A percentile compares a stretch with the other conserved stretches of the same genome.
phyloP scores from a whole-genome alignment of 2,888 invertebrate species.

The Caenorhabditis uteleia region DNA sequence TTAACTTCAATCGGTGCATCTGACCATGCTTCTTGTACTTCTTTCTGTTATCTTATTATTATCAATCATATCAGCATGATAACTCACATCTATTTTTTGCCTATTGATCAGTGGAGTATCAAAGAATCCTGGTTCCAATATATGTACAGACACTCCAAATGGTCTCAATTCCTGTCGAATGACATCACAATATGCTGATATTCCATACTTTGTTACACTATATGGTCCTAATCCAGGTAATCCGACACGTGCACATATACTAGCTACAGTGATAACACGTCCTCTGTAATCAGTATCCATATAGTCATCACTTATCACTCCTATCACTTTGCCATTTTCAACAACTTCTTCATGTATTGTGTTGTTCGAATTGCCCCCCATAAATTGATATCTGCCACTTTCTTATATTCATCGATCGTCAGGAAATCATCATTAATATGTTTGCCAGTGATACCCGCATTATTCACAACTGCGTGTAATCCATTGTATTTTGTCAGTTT shows the following conservation, averaged over 20 bases:
- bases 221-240: slow-evolving; percentile 64
- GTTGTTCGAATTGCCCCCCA: slow-evolving; percentile 69
- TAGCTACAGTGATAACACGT: slow-evolving; percentile 71
- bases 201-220: slow-evolving; percentile 62
- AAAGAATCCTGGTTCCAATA: slow-evolving; percentile 68
- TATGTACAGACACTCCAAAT: slow-evolving; percentile 61
- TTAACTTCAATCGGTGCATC: slow-evolving; percentile 21
- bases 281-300: slow-evolving; percentile 59
- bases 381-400: slow-evolving; percentile 65
- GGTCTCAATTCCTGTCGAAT: slow-evolving; percentile 59
- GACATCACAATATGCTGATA: slow-evolving; percentile 63
- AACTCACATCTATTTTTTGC: slow-evolving; percentile 28
- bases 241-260: slow-evolving; percentile 70
- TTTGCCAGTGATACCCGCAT: slow-evolving; percentile 65
- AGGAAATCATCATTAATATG: slow-evolving; percentile 69
- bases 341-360: slow-evolving; percentile 55
- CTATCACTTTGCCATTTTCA: slow-evolving; percentile 57
- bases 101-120: slow-evolving; percentile 52
- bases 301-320: background rate
- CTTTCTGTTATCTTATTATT: slow-evolving; percentile 9
- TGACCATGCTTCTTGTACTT: slow-evolving; percentile 41
- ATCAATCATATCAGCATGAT: background rate
- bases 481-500: slow-evolving; percentile 35
- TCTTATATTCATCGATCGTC: slow-evolving; percentile 66
- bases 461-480: slow-evolving; percentile 66